Evolutionary conservation across 1,140 invertebrate genomes (phyloP).

Genomic region (Drosophila prosaltans): DNA sequence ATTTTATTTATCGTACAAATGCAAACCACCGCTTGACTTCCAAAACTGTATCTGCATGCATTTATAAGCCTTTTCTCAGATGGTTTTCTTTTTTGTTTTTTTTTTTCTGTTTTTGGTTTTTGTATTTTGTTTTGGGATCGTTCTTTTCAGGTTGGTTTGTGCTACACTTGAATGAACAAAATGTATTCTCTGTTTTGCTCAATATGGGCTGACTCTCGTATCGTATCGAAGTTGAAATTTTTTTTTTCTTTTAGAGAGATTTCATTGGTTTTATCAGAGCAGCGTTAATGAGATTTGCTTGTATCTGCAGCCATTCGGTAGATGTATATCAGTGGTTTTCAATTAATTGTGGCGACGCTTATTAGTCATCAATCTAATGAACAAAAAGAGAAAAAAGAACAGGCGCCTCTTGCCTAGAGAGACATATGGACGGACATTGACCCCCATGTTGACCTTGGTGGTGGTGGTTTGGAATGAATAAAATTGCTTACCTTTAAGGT

Average conservation of each 20-base stretch:
- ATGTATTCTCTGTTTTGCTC: slow-evolving; percentile 65
- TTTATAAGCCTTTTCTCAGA: slow-evolving; percentile 60
- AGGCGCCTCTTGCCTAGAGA: slow-evolving; percentile 39
- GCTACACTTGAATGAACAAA: slow-evolving; percentile 79
- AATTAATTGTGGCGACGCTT: slow-evolving; percentile 82
- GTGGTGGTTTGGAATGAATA: slow-evolving; percentile 33
- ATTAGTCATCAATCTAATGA: slow-evolving; percentile 81
- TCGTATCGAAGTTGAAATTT: slow-evolving; percentile 9
- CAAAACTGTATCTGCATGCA: slow-evolving; percentile 79
- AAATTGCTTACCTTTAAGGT: not conserved
- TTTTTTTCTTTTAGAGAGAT: slow-evolving; percentile 37
- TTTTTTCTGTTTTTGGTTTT: slow-evolving; percentile 30
- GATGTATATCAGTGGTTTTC: slow-evolving; percentile 79
- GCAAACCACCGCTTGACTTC: slow-evolving; percentile 80
- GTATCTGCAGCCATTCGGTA: slow-evolving; percentile 80
- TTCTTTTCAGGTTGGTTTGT: slow-evolving; percentile 31
- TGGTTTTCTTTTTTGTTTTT: slow-evolving; percentile 6
- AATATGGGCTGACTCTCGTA: slow-evolving; percentile 13
- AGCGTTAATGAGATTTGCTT: slow-evolving; percentile 81
- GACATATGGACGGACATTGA: slow-evolving; percentile 10
- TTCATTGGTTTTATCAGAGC: slow-evolving; percentile 79
- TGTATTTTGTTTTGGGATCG: slow-evolving; percentile 47
- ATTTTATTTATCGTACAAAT: slow-evolving; percentile 81
- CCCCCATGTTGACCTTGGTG: slow-evolving; percentile 36
- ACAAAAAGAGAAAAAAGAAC: slow-evolving; percentile 57